Evolutionary conservation across 1,140 invertebrate genomes (phyloP), one percentile per base, ranked within the genome.

Genomic region (Euura saliciscinereae): DNA sequence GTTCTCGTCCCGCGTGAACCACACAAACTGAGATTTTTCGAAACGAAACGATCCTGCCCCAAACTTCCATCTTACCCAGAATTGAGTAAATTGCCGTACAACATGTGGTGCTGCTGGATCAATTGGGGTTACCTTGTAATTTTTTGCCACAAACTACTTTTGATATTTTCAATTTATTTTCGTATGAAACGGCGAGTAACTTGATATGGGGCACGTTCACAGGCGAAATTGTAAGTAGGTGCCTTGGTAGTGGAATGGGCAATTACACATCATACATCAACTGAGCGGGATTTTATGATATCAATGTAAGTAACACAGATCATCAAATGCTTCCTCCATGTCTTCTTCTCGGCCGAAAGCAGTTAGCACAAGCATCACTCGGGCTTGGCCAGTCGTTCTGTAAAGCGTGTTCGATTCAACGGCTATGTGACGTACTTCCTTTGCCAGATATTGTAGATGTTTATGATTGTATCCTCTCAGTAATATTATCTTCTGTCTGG

Each of bases 381-480:
- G n/a, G 43, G 44, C 71, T 2, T 68, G 67, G 11, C 74, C 71
- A 74, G 77, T 79, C 11, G 7, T 68, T 64, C 77, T 67, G 42
- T 75, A 75, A 8, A 78, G 44, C 0, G 45, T 44, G 6, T 79
- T 43, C 0, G 51, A 73, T 6, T 71, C 78, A 8, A 80, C 28
- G 2, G 78, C 75, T 1, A 42, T 2, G 67, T 69, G 78, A 45
- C 75, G 66, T 6, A 77, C 6, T 67, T 84, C 78, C 0, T 73
- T 11, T 0, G 79, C 44, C 0, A 84, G 74, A 66, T 79, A 81
- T 45, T 73, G 76, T 45, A 84, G 68, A 74, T 84, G 83, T 3
- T 76, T 79, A 45, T 83, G 80, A 77, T 82, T 68, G 4, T 74
- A 77, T 59, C 80, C 83, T 44, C 70, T 73, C 2, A 84, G 66